Evolutionary conservation across 1,140 invertebrate genomes (phyloP).

Genomic region (Drosophila tristis): DNA sequence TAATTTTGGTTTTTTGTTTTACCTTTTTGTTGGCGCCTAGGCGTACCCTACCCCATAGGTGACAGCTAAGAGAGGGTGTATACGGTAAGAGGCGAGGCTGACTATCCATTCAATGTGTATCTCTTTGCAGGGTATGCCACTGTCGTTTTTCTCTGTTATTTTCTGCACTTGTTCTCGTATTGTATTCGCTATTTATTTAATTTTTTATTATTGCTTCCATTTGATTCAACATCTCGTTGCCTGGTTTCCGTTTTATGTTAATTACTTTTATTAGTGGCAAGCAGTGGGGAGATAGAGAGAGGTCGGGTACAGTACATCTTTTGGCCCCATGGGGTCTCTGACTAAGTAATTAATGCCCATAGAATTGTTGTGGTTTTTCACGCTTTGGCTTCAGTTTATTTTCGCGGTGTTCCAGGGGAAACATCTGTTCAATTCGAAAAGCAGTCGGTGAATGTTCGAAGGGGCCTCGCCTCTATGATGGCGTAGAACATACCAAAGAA

Average conservation of each 20-base stretch:
- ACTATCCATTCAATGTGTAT: background rate
- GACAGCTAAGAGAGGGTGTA: too few species aligned
- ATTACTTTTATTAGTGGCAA: conserved; percentile 48
- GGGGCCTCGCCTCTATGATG: background rate
- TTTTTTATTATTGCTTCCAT: conserved; percentile 36
- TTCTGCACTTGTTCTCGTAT: conserved; percentile 7
- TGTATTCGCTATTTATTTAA: conserved; percentile 32
- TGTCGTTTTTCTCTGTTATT: background rate
- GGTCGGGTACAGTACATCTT: background rate
- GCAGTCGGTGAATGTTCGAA: conserved; percentile 4
- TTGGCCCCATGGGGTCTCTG: conserved; percentile 25
- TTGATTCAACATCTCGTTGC: conserved; percentile 55
- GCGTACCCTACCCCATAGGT: conserved; percentile 6
- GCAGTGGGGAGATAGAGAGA: background rate
- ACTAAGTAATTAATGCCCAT: conserved; percentile 62
- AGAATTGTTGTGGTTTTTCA: conserved; percentile 30
- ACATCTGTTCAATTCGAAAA: conserved; percentile 46
- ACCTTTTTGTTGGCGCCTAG: conserved; percentile 5
- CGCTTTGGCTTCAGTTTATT: conserved; percentile 8
- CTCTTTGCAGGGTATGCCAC: background rate
- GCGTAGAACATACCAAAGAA: background rate
- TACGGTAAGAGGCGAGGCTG: too few species aligned
- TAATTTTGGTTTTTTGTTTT: conserved; percentile 33
- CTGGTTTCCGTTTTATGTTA: conserved; percentile 54
- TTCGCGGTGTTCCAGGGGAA: conserved; percentile 24